Percentiles rank a stretch among this genome's conserved stretches.
Evolutionary conservation across 2,113 vertebrate genomes (phyloP).

Genomic region (Corydoras sp.): DNA sequence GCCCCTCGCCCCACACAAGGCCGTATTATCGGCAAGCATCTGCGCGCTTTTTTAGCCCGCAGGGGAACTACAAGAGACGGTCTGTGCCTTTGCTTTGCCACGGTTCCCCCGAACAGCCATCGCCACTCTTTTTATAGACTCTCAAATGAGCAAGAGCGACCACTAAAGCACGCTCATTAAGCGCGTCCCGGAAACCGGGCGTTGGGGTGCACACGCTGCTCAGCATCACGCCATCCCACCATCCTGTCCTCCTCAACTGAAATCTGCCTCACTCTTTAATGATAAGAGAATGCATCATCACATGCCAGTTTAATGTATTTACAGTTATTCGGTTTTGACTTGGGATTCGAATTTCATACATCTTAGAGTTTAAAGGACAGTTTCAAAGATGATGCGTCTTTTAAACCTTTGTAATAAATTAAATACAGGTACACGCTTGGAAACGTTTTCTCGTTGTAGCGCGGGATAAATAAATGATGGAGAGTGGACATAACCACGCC

Average conservation of each 20-base stretch:
- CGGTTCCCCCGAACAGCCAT: conserved; percentile 42
- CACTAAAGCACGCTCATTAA: conserved; percentile 64
- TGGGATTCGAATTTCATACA: too few relatives aligned
- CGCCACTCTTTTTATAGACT: conserved; percentile 70
- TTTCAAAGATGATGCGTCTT: too few relatives aligned
- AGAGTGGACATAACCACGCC: conserved; percentile 68
- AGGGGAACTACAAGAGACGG: conserved; percentile 62
- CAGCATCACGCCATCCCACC: conserved; percentile 15
- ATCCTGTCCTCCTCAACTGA: too few relatives aligned
- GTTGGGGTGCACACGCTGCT: conserved; percentile 20
- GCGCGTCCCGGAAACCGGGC: conserved; percentile 45
- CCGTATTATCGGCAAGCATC: conserved; percentile 68
- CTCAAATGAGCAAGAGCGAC: conserved; percentile 56
- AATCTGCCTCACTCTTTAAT: too few relatives aligned
- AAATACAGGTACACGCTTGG: too few relatives aligned
- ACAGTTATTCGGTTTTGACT: too few relatives aligned
- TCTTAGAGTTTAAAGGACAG: too few relatives aligned
- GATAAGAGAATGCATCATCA: too few relatives aligned
- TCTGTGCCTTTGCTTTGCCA: conserved; percentile 56
- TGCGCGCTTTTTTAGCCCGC: conserved; percentile 63
- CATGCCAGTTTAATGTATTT: too few relatives aligned
- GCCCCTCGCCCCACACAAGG: conserved; percentile 69
- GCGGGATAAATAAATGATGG: conserved; percentile 60
- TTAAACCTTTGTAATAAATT: too few relatives aligned
- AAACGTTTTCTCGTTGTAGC: too few relatives aligned